These are phyloP conservation scores for Callopanchax toddi DNA, from an alignment of 2,113 vertebrate genomes.

Conservation along the genomic window DNA sequence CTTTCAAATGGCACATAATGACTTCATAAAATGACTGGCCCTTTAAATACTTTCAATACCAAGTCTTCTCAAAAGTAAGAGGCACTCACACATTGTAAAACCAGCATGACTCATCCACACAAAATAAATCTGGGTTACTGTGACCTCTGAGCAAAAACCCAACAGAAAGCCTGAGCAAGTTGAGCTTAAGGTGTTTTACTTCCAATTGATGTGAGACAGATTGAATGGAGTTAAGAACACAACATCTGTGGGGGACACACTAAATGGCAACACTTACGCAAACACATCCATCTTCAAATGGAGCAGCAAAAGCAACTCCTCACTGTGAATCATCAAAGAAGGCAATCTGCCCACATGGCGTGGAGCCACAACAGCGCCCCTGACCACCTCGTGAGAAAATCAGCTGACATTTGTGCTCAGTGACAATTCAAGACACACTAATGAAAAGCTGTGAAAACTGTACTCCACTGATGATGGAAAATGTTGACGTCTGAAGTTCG, in stretches of 20 bases:
- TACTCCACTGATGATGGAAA: constrained; percentile 18
- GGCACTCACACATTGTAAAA: neutral
- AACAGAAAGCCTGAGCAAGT: constrained; percentile 24
- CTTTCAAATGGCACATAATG: neutral
- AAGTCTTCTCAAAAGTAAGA: neutral
- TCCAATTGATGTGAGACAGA: constrained; percentile 10
- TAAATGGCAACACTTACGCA: constrained; percentile 35
- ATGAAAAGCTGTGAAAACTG: constrained; percentile 20
- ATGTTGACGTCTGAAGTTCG: neutral
- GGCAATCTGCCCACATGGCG: constrained; percentile 25
- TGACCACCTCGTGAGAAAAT: constrained; percentile 19
- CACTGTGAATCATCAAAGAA: constrained; percentile 38
- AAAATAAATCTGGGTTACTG: constrained; percentile 16
- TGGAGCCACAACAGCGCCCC: constrained; percentile 2
- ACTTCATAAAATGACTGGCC: neutral
- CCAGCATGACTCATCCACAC: neutral
- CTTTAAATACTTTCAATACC: neutral
- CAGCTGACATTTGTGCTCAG: constrained; percentile 31
- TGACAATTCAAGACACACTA: constrained; percentile 15
- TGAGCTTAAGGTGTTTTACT: constrained; percentile 34
- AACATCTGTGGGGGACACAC: constrained; percentile 22
- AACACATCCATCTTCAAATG: constrained; percentile 35
- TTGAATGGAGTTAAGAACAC: constrained; percentile 1
- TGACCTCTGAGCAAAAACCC: constrained; percentile 19
- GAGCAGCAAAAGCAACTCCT: constrained; percentile 11